Conservation (phyloP, 2,888 invertebrate species). For the Pycnomerus fuliginosus region DNA sequence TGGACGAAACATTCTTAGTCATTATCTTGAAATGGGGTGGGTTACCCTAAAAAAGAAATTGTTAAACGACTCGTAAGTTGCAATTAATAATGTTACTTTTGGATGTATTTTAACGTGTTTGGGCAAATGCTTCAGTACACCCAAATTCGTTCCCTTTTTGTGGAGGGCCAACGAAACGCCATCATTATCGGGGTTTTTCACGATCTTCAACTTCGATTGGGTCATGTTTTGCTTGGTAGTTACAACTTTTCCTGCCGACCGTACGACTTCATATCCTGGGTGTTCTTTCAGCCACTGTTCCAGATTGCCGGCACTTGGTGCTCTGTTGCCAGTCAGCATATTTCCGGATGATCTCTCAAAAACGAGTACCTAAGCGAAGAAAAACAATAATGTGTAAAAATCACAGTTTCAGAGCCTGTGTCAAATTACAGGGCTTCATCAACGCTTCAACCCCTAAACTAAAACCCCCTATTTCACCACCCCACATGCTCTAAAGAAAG, state of each 20-base stretch:
- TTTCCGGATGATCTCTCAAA: constrained; percentile 79
- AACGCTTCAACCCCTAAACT: too few relatives aligned
- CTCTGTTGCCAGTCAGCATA: constrained; percentile 72
- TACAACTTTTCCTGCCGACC: constrained; percentile 55
- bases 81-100: constrained; percentile 1
- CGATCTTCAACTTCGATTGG: constrained; percentile 45
- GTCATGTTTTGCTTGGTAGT: constrained; percentile 36
- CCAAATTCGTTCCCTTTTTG: constrained; percentile 46
- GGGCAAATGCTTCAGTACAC: constrained; percentile 45
- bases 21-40: neutral
- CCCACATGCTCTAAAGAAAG: too few relatives aligned
- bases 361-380: constrained; percentile 62
- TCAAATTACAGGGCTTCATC: too few relatives aligned
- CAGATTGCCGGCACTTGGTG: constrained; percentile 78
- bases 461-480: too few relatives aligned
- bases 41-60: neutral
- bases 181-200: constrained; percentile 45
- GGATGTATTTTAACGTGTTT: constrained; percentile 30
- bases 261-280: constrained; percentile 84
- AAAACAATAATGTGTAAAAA: too few relatives aligned
- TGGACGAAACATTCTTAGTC: neutral
- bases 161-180: constrained; percentile 48
- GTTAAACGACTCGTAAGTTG: too few relatives aligned
- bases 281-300: constrained; percentile 83
- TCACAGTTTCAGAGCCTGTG: too few relatives aligned